Percentiles rank a stretch among this genome's conserved stretches.
phyloP scores from a whole-genome alignment of 1,140 invertebrate genomes.

The Saccostrea glomerata region DNA sequence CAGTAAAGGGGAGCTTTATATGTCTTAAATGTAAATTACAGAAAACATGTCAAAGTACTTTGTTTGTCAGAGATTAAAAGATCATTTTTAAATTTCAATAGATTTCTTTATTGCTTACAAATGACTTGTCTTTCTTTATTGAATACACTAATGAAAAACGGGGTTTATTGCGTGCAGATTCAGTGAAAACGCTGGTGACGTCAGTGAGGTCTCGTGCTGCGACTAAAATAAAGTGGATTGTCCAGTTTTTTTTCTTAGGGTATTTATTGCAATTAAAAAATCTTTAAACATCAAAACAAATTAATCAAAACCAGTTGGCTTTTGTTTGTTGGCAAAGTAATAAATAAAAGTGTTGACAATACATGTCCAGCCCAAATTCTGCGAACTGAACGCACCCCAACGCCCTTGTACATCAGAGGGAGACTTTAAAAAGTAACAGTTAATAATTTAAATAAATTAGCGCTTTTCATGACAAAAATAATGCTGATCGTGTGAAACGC shows the following conservation, averaged over 20 bases:
- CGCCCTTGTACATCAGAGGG: not conserved
- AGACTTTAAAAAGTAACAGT: not conserved
- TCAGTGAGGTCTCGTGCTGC: not conserved
- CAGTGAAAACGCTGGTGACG: not conserved
- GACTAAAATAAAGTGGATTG: not conserved
- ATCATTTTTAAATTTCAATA: not conserved
- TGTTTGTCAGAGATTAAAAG: slow-evolving; percentile 17
- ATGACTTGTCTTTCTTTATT: no score
- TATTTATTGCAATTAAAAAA: not conserved
- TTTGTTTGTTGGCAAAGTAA: not conserved
- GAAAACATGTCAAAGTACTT: slow-evolving; percentile 28
- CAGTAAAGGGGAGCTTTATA: slow-evolving; percentile 11
- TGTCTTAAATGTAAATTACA: slow-evolving; percentile 37
- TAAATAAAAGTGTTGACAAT: not conserved
- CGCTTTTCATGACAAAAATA: slow-evolving; percentile 15
- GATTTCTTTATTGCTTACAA: no score
- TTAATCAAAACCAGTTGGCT: not conserved
- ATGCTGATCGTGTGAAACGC: not conserved
- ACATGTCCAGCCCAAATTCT: not conserved
- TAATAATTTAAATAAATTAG: slow-evolving; percentile 28
- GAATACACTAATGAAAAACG: no score
- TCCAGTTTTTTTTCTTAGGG: slow-evolving; percentile 2
- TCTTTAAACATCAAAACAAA: not conserved
- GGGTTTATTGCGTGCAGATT: not conserved
- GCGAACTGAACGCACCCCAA: slow-evolving; percentile 17